Conservation (phyloP, 2,888 invertebrate species). For the Lamproptera curius region DNA sequence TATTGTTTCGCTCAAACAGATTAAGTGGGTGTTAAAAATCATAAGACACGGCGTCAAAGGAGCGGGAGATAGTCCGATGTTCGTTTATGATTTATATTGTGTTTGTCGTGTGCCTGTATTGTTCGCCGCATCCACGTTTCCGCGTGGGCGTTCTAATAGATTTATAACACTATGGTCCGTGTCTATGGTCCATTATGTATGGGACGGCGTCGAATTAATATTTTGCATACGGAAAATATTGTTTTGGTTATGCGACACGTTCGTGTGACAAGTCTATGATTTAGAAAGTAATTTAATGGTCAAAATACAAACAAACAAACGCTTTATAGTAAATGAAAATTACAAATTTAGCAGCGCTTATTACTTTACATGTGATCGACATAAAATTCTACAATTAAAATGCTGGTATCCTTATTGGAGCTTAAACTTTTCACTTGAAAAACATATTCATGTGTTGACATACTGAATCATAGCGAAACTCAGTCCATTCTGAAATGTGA, state of each 20-base stretch:
- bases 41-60: constrained; percentile 58
- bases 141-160: constrained; percentile 62
- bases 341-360: too few relatives aligned
- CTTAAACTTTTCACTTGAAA: too few relatives aligned
- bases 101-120: constrained; percentile 62
- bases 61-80: constrained; percentile 66
- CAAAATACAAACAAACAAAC: too few relatives aligned
- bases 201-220: constrained; percentile 24
- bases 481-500: neutral
- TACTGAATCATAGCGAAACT: neutral
- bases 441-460: too few relatives aligned
- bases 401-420: too few relatives aligned
- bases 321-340: too few relatives aligned
- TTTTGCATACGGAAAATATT: constrained; percentile 1
- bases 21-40: constrained; percentile 76
- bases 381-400: too few relatives aligned
- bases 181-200: constrained; percentile 34
- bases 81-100: constrained; percentile 68
- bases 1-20: constrained; percentile 58
- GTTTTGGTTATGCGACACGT: neutral
- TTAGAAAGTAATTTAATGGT: too few relatives aligned
- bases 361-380: too few relatives aligned
- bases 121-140: constrained; percentile 47
- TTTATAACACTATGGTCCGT: constrained; percentile 54
- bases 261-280: too few relatives aligned